phyloP scores from a whole-genome alignment of 2,797 vertebrate genomes.

The Chaunax sp. region DNA sequence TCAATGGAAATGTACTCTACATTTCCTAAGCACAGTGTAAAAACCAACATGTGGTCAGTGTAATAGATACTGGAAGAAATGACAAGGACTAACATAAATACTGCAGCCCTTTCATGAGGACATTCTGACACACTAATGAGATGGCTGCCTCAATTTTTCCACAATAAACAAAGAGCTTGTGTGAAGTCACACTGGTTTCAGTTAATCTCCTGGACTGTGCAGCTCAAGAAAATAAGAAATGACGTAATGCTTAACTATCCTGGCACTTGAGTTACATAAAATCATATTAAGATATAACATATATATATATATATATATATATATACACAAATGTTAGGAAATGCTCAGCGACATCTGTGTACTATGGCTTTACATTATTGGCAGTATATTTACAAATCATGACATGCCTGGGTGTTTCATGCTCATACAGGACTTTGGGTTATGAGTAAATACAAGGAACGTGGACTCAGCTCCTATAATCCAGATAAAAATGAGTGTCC shows the following conservation, averaged over 20 bases:
- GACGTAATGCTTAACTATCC: not conserved
- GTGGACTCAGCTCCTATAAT: not conserved
- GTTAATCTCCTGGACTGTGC: not conserved
- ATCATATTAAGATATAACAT: not conserved
- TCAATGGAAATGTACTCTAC: not conserved
- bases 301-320: not conserved
- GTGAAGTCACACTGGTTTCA: not conserved
- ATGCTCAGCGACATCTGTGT: not conserved
- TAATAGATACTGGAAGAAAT: not conserved
- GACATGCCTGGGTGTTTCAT: not conserved
- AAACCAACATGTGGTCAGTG: not conserved
- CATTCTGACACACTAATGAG: slow-evolving; percentile 10
- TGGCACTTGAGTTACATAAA: slow-evolving; percentile 55
- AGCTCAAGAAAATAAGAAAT: slow-evolving; percentile 1
- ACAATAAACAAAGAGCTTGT: not conserved
- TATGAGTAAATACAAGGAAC: not conserved
- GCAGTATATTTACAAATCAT: slow-evolving; percentile 10
- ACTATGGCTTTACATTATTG: slow-evolving; percentile 2
- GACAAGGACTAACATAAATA: not conserved
- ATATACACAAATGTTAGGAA: not conserved
- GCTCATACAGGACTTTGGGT: not conserved
- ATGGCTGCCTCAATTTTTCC: not conserved
- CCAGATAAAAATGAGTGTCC: not conserved
- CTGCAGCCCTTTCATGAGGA: not conserved
- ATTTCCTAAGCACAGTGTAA: not conserved